Evolutionary conservation across 2,113 vertebrate genomes (phyloP).

Genomic region (Thymallus thymallus): DNA sequence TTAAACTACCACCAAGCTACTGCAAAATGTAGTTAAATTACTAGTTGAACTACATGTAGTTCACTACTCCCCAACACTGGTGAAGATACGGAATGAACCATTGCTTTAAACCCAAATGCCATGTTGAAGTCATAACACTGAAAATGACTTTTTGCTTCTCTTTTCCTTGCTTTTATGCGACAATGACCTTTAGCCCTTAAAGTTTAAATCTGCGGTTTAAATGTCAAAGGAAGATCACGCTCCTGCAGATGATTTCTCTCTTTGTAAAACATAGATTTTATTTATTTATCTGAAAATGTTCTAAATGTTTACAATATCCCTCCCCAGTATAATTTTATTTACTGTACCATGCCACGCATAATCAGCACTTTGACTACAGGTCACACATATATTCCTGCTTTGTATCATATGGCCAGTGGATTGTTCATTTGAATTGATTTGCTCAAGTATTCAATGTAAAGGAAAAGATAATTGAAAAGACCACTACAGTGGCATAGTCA

Average conservation of each 20-base stretch:
- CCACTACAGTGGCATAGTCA: too few relatives aligned
- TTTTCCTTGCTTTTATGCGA: constrained; percentile 12
- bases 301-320: neutral
- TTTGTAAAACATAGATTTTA: neutral
- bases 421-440: neutral
- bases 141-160: neutral
- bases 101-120: constrained; percentile 10
- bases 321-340: neutral
- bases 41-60: too few relatives aligned
- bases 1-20: too few relatives aligned
- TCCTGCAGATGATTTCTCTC: neutral
- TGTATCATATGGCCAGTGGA: neutral
- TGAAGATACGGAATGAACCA: constrained; percentile 9
- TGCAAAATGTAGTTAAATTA: too few relatives aligned
- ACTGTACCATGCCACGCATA: neutral
- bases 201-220: constrained; percentile 2
- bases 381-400: neutral
- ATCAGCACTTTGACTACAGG: neutral
- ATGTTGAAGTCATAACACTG: neutral
- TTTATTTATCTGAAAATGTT: neutral
- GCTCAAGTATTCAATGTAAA: neutral
- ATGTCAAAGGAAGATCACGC: neutral
- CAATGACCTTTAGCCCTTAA: constrained; percentile 34
- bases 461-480: neutral
- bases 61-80: neutral